Percentiles rank a stretch among this genome's conserved stretches.
Conservation (phyloP, 2,113 vertebrate species). For the Semicossyphus pulcher region DNA sequence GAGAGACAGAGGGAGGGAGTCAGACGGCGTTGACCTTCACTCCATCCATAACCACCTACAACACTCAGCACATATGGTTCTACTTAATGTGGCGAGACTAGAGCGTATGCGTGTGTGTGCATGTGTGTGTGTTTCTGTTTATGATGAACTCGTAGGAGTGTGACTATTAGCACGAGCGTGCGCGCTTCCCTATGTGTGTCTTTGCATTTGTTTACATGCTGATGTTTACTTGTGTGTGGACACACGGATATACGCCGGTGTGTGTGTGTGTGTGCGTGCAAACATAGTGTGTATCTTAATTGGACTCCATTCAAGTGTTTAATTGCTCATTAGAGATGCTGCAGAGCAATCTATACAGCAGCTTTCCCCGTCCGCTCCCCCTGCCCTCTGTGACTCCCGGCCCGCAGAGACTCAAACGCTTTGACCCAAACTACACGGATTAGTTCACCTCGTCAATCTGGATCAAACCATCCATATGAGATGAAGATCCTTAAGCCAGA, state of each 20-base stretch:
- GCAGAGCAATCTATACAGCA: conserved; percentile 75
- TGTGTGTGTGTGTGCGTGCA: conserved; percentile 30
- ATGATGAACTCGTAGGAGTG: conserved; percentile 9
- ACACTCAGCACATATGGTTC: conserved; percentile 63
- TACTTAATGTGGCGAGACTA: conserved; percentile 49
- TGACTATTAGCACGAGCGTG: conserved; percentile 25
- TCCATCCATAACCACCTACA: conserved; percentile 41
- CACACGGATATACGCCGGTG: conserved; percentile 7
- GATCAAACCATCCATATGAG: conserved; percentile 69
- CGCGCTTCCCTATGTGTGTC: conserved; percentile 35
- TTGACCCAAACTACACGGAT: conserved; percentile 77
- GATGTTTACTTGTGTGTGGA: conserved; percentile 34
- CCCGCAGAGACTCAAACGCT: conserved; percentile 61
- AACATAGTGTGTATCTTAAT: conserved; percentile 71
- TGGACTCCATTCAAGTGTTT: conserved; percentile 81
- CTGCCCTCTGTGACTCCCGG: conserved; percentile 54
- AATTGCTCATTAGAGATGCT: conserved; percentile 80
- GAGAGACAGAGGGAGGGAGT: neutral
- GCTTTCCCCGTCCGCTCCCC: conserved; percentile 32
- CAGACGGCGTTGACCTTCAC: conserved; percentile 65
- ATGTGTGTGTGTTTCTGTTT: conserved; percentile 33
- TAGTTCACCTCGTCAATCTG: conserved; percentile 79
- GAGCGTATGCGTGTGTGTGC: neutral
- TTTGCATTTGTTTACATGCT: conserved; percentile 49
- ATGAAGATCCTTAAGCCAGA: conserved; percentile 51